Evolutionary conservation across 2,888 invertebrate species (phyloP), one percentile per base, ranked within the genome.

Genomic region (Lomographa bimaculata): DNA sequence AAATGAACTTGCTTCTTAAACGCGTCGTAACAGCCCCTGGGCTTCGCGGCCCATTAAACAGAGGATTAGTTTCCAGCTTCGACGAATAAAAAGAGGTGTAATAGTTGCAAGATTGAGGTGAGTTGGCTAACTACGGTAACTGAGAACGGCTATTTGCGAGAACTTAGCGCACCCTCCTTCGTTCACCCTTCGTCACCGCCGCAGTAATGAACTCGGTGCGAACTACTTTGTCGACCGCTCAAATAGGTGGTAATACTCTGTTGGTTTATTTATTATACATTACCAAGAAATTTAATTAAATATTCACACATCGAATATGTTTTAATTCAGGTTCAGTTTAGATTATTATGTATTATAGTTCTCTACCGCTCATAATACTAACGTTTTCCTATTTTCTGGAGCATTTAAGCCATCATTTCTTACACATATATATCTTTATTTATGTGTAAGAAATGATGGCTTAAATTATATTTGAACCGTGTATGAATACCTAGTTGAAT

Each of bases 31-130:
- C 62, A 61, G 58, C 51, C 55, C 45, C 50, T 46, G 57, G 56
- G 57, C 50, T 68, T 70, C 65, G 60, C 68, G 72, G 63, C 60
- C 70, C 67, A 77, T 79, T 78, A 65, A 75, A 64, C 63, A 39
- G 37, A 45, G 58, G 66, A 71, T 79, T 75, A 69, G 71, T 68
- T 68, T 48, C 45, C 39, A 37, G 57, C 48, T 50, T 47, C 36
- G 46, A 42, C 57, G 58, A 64, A 69, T 64, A 62, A 66, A 67
- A 64, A 64, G 58, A 57, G 47, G 46, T 54, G 55, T 63, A 69
- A 66, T 64, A 65, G 66, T 46, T 49, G 37, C 44, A 47, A 49
- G 54, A 54, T 51, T 54, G 46, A 53, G 53, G 53, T 49, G 50
- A 56, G 50, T 51, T 53, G 36, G 47, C 47, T 44, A 53, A 51